Evolutionary conservation across 2,113 vertebrate species (phyloP).

Genomic region (Myodes glareolus): DNA sequence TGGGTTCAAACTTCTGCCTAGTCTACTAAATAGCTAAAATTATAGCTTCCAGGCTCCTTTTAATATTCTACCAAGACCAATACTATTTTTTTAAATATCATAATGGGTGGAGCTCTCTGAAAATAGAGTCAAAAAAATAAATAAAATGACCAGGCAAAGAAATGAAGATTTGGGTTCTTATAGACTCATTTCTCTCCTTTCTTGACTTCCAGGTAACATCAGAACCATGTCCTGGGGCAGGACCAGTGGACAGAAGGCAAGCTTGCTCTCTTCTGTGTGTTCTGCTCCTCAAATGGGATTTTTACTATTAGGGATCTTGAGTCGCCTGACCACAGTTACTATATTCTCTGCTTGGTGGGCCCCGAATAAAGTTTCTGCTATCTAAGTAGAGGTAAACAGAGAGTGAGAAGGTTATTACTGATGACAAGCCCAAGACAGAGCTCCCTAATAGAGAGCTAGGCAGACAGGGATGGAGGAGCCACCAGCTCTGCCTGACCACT

Average conservation of each 20-base stretch:
- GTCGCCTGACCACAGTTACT: no score
- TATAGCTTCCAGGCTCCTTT: not conserved
- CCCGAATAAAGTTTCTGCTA: not conserved
- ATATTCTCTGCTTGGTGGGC: not conserved
- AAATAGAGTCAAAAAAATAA: not conserved
- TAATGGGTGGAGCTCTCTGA: not conserved
- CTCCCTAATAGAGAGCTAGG: not conserved
- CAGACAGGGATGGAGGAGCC: fast-evolving
- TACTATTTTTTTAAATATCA: not conserved
- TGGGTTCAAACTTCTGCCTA: not conserved
- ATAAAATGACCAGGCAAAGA: not conserved
- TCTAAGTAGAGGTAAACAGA: not conserved
- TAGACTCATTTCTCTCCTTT: not conserved
- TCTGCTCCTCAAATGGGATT: not conserved
- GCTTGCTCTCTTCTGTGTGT: not conserved
- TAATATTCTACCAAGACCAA: not conserved
- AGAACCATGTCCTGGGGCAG: not conserved
- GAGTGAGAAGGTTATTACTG: not conserved
- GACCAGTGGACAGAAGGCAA: fast-evolving
- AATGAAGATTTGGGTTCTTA: not conserved
- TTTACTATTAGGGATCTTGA: not conserved
- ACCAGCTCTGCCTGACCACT: not conserved
- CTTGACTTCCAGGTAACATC: not conserved
- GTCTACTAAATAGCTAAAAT: not conserved
- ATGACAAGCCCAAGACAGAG: not conserved